A percentile compares a stretch with the other conserved stretches of the same genome.
phyloP scores from a whole-genome alignment of 2,797 vertebrate species.

The Molothrus aeneus region DNA sequence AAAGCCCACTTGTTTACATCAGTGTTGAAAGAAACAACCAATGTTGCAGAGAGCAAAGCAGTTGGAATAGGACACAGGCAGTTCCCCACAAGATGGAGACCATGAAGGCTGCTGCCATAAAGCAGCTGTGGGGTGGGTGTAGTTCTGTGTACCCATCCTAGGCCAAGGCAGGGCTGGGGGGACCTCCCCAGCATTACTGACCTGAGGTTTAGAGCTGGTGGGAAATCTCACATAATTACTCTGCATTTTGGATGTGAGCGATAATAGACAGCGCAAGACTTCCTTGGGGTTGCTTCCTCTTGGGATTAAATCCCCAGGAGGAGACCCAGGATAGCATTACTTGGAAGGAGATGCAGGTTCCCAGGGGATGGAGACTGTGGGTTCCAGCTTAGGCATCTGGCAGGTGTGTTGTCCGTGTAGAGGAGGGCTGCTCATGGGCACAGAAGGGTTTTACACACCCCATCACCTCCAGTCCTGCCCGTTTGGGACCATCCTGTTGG shows the following conservation, averaged over 20 bases:
- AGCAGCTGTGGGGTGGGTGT: background rate
- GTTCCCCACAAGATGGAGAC: background rate
- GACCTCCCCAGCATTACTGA: accelerated
- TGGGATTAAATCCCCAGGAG: background rate
- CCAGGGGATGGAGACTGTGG: background rate
- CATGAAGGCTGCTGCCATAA: background rate
- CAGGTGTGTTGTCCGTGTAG: accelerated
- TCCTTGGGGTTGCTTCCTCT: background rate
- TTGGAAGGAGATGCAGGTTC: background rate
- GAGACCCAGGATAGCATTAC: accelerated
- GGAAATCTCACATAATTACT: accelerated
- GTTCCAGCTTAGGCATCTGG: background rate
- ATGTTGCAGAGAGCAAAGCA: background rate
- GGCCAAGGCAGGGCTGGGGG: background rate
- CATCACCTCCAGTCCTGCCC: background rate
- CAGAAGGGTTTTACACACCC: background rate
- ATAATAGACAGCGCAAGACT: accelerated
- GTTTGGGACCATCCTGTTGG: accelerated
- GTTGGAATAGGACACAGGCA: accelerated
- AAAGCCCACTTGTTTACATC: accelerated
- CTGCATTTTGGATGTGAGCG: accelerated
- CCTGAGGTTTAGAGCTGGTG: accelerated
- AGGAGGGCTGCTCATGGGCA: accelerated
- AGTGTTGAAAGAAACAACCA: background rate
- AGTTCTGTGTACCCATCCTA: accelerated